Conservation (phyloP, 23 tunicate species). For the Ascidia mentula region DNA sequence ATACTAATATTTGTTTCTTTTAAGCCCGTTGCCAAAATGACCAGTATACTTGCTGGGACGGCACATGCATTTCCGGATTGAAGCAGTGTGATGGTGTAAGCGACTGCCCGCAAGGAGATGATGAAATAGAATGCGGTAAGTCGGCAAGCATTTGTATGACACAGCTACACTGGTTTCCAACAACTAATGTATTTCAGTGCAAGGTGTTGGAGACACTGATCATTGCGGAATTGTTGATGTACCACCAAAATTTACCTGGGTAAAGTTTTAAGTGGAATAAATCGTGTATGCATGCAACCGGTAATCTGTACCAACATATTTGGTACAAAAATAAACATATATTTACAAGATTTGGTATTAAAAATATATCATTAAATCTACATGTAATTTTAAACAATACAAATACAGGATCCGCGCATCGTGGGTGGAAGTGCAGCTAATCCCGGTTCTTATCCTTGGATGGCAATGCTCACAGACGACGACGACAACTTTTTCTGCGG, state of each 20-base stretch:
- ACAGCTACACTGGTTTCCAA: too few species aligned
- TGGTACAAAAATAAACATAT: too few species aligned
- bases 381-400: too few species aligned
- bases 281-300: too few species aligned
- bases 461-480: not conserved
- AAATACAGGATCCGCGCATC: too few species aligned
- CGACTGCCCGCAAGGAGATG: not conserved
- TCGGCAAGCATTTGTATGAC: too few species aligned
- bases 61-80: not conserved
- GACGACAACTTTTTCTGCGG: not conserved
- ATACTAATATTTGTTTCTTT: too few species aligned
- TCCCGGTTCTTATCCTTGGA: not conserved
- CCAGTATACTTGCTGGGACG: not conserved
- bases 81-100: not conserved
- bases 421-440: not conserved
- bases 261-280: not conserved
- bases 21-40: too few species aligned
- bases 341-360: too few species aligned
- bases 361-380: too few species aligned
- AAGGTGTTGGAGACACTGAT: not conserved
- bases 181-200: not conserved
- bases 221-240: constrained; percentile 1
- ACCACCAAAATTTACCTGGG: too few species aligned
- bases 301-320: too few species aligned
- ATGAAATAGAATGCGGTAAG: not conserved